These are phyloP conservation scores for Campodea augens DNA, from an alignment of 1,140 invertebrate genomes.

Conservation along the genomic window DNA sequence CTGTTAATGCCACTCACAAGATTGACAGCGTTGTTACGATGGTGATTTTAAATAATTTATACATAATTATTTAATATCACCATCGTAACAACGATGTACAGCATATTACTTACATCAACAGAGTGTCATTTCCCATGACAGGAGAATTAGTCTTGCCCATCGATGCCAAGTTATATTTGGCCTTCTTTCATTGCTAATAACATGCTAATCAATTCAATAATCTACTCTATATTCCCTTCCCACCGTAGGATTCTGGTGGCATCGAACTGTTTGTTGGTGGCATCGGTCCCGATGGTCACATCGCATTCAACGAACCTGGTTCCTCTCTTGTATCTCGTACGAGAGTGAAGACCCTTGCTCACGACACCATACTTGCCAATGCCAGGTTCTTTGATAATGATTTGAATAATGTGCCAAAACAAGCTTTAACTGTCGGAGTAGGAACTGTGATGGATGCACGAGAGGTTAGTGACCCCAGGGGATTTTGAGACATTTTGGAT, in stretches of 20 bases:
- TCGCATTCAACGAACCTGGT: constrained; percentile 97
- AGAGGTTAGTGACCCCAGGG: constrained; percentile 39
- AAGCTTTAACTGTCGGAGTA: constrained; percentile 93
- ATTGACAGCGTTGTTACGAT: too few relatives aligned
- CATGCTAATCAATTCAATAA: too few relatives aligned
- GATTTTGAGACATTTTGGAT: background rate
- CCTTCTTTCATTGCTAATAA: too few relatives aligned
- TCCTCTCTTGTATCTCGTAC: constrained; percentile 84
- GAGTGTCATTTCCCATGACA: too few relatives aligned
- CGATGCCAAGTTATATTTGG: too few relatives aligned
- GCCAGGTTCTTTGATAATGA: constrained; percentile 94
- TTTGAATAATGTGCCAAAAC: constrained; percentile 71
- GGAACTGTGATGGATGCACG: constrained; percentile 97
- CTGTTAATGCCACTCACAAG: too few relatives aligned
- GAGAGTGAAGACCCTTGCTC: constrained; percentile 84
- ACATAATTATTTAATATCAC: too few relatives aligned
- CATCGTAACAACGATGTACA: too few relatives aligned
- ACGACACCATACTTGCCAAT: constrained; percentile 92
- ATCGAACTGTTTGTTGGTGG: constrained; percentile 92
- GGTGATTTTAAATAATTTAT: too few relatives aligned
- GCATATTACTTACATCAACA: too few relatives aligned
- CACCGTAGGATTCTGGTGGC: constrained; percentile 82
- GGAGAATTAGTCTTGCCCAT: too few relatives aligned
- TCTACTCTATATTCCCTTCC: too few relatives aligned
- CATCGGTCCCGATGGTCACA: constrained; percentile 97